Conservation (phyloP, 2,888 invertebrate genomes). For the Serripes groenlandicus region DNA sequence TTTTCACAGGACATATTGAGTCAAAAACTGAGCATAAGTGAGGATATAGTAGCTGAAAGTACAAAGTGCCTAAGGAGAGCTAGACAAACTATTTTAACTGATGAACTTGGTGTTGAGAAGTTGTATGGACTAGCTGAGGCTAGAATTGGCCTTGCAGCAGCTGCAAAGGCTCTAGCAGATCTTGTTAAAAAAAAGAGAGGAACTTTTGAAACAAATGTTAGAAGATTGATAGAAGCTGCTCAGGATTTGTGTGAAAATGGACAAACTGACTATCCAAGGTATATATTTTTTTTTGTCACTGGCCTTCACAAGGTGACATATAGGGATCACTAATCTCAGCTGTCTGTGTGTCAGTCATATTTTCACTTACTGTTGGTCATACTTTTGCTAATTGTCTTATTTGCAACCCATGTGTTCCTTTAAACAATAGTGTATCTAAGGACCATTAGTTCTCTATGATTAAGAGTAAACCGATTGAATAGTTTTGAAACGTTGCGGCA, state of each 20-base stretch:
- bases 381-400: no score
- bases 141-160: conserved; percentile 70
- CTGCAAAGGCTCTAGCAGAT: conserved; percentile 52
- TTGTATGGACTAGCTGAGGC: conserved; percentile 68
- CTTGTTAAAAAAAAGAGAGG: background rate
- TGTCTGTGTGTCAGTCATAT: no score
- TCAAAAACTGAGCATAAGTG: conserved; percentile 38
- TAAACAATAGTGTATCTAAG: no score
- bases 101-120: conserved; percentile 56
- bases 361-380: no score
- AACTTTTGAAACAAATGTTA: conserved; percentile 16
- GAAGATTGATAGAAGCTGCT: conserved; percentile 66
- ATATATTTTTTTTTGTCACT: no score
- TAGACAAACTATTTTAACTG: conserved; percentile 27
- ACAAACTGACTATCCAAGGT: conserved; percentile 6
- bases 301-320: no score
- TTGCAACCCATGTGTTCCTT: no score
- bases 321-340: no score
- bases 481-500: no score
- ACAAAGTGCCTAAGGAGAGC: conserved; percentile 48
- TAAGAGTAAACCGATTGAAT: no score
- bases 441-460: no score
- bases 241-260: conserved; percentile 60
- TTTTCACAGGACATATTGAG: conserved; percentile 57
- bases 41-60: conserved; percentile 40